A percentile compares a stretch with the other conserved stretches of the same genome.
These are phyloP conservation scores for Polypterus bichir DNA, from an alignment of 2,113 vertebrate genomes.

Conservation along the genomic window DNA sequence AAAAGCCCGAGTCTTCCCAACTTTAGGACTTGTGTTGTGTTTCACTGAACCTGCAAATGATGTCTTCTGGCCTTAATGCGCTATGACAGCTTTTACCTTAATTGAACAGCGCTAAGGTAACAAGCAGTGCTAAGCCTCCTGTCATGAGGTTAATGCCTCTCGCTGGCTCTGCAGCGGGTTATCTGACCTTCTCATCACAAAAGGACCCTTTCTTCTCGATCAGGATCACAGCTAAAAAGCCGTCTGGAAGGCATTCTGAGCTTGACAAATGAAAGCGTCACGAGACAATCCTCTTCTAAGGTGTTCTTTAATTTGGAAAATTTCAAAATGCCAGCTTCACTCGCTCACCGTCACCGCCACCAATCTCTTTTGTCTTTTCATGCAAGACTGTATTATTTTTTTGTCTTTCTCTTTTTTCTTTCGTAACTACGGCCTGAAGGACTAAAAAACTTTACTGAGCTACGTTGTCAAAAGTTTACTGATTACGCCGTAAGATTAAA, in stretches of 20 bases:
- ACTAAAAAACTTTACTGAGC: background rate
- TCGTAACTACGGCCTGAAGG: background rate
- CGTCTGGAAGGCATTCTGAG: conserved; percentile 5
- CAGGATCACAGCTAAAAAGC: conserved; percentile 6
- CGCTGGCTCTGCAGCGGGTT: conserved; percentile 8
- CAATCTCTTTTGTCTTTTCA: background rate
- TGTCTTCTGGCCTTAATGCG: conserved; percentile 4
- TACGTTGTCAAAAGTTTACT: conserved; percentile 9
- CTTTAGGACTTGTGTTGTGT: background rate
- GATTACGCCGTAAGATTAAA: conserved; percentile 1
- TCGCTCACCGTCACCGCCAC: background rate
- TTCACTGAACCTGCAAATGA: conserved; percentile 3
- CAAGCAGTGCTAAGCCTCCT: background rate
- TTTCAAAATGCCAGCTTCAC: background rate
- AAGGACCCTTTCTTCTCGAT: conserved; percentile 7
- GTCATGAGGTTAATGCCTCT: conserved; percentile 7
- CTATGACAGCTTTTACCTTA: conserved; percentile 8
- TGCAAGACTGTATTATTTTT: background rate
- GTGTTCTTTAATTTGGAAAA: conserved; percentile 4
- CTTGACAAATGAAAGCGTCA: conserved; percentile 3
- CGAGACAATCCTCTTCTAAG: background rate
- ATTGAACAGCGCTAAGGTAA: conserved; percentile 1
- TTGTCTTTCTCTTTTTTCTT: background rate
- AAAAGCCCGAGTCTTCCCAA: background rate
- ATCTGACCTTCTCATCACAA: conserved; percentile 13